Evolutionary conservation across 2,113 vertebrate genomes (phyloP), one percentile per base, ranked within the genome.

Genomic region (Pteropus alecto): DNA sequence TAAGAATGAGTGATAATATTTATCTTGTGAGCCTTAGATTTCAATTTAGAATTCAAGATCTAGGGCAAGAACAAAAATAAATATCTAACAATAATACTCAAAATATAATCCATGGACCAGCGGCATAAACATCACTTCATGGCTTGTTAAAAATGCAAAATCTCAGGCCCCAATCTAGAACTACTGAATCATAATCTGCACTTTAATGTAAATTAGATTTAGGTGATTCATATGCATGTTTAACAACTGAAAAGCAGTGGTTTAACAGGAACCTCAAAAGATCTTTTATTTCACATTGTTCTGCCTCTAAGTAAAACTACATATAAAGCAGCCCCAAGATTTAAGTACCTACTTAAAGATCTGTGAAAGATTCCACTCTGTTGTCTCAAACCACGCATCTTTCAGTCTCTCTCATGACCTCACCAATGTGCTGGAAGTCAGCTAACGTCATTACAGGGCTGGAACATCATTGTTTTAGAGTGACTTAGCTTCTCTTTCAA

Each of bases 51-150:
- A 93, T 76, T 85, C 51, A 84, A 88, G 43, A 63, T 51, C 22
- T 68, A 83, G 18, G 60, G n/a, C n/a, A 70, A 81, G 87, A 90
- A 82, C 48, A 87, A 93, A 81, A 92, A 73, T 71, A 81, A 71
- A 78, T 56, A 26, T 63, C 28, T 81, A 81, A 81, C 15, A 68
- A 21, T 63, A 56, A 78, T n/a, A 56, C 19, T 81, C 15, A 87
- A 90, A 87, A 76, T 60, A 16, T 6, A 5, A 22, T 51, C 76
- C 21, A 41, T 16, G 67, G 58, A 51, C 10, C 3, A 93, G 19
- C 14, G 95, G 9, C 3, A 78, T 2, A 77, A 65, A 60, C 14
- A 87, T 48, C 19, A 73, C n/a, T 19, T 88, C 60, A 90, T 6
- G 60, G 11, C 22, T 70, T 68, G 58, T 91, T 93, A 89, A 91